Evolutionary conservation across 2,113 vertebrate species (phyloP).

Genomic region (Asarcornis scutulata): DNA sequence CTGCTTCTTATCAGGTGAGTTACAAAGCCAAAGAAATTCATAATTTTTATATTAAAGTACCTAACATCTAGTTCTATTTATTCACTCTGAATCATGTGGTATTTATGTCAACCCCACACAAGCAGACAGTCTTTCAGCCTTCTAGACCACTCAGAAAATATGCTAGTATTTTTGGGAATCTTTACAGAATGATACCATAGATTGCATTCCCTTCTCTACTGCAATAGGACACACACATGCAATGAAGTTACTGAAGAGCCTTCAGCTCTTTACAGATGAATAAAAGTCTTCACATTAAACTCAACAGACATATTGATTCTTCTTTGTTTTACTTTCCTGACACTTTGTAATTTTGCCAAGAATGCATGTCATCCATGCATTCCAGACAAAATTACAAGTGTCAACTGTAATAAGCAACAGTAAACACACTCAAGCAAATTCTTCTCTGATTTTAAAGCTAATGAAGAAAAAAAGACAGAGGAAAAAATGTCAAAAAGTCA

Average conservation of each 20-base stretch:
- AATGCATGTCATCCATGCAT: neutral
- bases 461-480: neutral
- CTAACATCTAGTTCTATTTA: neutral
- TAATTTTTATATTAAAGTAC: neutral
- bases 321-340: slow-evolving; percentile 19
- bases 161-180: neutral
- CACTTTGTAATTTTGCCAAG: neutral
- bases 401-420: slow-evolving; percentile 6
- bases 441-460: neutral
- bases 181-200: neutral
- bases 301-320: neutral
- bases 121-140: neutral
- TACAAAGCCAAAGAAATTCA: neutral
- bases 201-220: neutral
- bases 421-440: neutral
- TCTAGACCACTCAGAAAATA: neutral
- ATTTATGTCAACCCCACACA: neutral
- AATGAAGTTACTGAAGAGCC: neutral
- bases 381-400: neutral
- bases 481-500: neutral
- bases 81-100: neutral
- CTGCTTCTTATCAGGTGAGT: neutral
- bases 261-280: neutral
- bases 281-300: neutral
- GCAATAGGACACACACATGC: neutral